Base-by-base conservation (phyloP, 2,888 invertebrate genomes). In the Macrostomum cliftonense region DNA sequence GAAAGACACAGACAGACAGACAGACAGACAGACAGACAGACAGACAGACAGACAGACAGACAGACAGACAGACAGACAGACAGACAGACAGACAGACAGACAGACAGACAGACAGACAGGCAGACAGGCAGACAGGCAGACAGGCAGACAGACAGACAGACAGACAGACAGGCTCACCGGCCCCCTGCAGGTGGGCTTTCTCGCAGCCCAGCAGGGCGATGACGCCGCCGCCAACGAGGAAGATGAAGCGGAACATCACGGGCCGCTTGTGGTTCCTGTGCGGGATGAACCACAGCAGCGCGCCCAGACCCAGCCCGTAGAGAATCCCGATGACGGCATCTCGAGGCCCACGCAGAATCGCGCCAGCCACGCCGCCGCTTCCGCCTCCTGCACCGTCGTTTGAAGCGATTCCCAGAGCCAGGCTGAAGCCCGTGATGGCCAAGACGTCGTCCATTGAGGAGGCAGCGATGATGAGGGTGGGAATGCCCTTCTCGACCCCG, bases 361-460 rank as follows among this genome's bases (percentile, higher is more conserved):
- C 63, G 58, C 62, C 49, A 9, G 61, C 63, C n/a, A 67, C 46
- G 45, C 63, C 59, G 43, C 38, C 37, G 5, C n/a, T 12, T 4
- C 20, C 51, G 28, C 28, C 9, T n/a, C n/a, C n/a, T 38, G 38
- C 13, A 9, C 16, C 40, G 9, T 16, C 17, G 16, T 9, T 40
- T 2, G 40, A 16, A 9, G 87, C 81, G 47, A 91, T 77, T 52
- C 85, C 84, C 52, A 82, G 78, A 52, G 85, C 76, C 47, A 93
- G 83, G 42, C 89, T 88, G 64, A 86, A 93, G 47, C 83, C 78
- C 38, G 89, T 88, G 19, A 95, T 93, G 16, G 91, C 89, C 19
- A 84, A 76, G 0, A 93, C 89, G 69, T 95, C 91, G 64, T 93
- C 93, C 46, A 95, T 79, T 44, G 88, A 88, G 7, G 91, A 81